phyloP scores from a whole-genome alignment of 2,113 vertebrate genomes.

The Microtus oregoni region DNA sequence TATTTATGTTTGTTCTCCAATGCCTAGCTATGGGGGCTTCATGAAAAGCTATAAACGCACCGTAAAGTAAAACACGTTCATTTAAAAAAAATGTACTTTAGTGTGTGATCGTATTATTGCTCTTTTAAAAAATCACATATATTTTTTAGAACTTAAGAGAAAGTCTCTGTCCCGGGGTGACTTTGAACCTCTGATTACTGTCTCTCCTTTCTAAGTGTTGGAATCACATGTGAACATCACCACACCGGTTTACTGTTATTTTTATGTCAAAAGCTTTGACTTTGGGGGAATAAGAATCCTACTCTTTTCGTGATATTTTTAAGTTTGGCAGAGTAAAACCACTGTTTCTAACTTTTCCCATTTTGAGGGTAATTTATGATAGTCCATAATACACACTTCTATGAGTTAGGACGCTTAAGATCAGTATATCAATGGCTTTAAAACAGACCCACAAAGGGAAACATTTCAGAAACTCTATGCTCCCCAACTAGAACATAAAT shows the following conservation, averaged over 20 bases:
- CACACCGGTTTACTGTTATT: background rate
- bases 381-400: background rate
- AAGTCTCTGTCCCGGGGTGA: background rate
- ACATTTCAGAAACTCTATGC: background rate
- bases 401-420: slow-evolving; percentile 34
- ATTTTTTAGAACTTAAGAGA: background rate
- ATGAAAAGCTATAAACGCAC: background rate
- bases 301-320: slow-evolving; percentile 6
- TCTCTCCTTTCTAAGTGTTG: background rate
- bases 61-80: background rate
- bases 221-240: background rate
- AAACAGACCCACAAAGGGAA: slow-evolving; percentile 7
- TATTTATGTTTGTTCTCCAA: background rate
- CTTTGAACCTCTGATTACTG: background rate
- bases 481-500: background rate
- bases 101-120: background rate
- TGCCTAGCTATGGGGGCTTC: background rate
- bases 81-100: background rate
- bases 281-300: slow-evolving; percentile 13
- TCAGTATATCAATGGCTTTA: background rate
- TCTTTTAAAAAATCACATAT: background rate
- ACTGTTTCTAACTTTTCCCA: background rate
- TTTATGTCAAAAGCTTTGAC: slow-evolving; percentile 5
- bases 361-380: slow-evolving; percentile 15
- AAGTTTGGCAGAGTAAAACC: slow-evolving; percentile 20